These are phyloP conservation scores for Mactromeris polynyma DNA, from an alignment of 2,888 invertebrate species.

Conservation along the genomic window DNA sequence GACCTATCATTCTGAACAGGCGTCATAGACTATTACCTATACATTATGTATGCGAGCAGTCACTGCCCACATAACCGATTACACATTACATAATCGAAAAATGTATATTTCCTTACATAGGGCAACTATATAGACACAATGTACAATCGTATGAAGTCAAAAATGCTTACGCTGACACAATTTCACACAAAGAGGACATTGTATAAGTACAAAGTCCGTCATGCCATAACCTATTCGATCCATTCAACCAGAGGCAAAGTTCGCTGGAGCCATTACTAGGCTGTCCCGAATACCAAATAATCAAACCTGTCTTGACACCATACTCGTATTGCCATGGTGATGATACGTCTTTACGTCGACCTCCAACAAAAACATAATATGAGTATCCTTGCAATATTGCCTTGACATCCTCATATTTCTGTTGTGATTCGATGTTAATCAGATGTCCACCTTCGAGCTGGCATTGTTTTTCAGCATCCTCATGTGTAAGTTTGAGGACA, in stretches of 20 bases:
- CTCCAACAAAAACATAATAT: neutral
- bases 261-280: neutral
- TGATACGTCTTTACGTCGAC: neutral
- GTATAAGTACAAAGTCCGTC: neutral
- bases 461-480: conserved; percentile 15
- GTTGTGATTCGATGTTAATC: conserved; percentile 12
- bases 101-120: no score
- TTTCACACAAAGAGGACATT: no score
- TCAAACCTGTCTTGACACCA: neutral
- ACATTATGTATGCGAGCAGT: no score
- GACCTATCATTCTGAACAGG: no score
- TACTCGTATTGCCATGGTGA: conserved; percentile 10
- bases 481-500: neutral
- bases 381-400: neutral
- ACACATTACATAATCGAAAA: no score
- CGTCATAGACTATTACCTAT: no score
- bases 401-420: neutral
- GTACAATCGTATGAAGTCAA: no score
- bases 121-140: no score
- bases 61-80: no score
- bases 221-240: neutral
- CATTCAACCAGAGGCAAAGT: neutral
- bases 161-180: no score
- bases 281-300: neutral
- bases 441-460: conserved; percentile 12